Conservation (phyloP, 1,140 invertebrate genomes). For the Zelostemma sp. region DNA sequence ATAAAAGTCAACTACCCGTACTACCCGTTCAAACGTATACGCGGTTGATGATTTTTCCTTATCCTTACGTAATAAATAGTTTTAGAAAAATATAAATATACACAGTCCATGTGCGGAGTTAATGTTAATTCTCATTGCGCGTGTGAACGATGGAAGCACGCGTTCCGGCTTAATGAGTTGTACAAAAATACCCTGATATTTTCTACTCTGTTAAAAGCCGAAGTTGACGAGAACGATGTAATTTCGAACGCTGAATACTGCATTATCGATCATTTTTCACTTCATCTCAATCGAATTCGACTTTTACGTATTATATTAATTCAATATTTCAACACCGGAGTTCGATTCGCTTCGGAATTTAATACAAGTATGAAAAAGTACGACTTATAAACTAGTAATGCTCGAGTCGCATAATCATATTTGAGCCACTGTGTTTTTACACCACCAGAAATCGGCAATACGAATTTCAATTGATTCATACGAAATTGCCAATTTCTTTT, state of each 20-base stretch:
- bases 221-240: too few relatives aligned
- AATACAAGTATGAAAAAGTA: not conserved
- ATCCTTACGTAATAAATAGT: not conserved
- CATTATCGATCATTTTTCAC: too few relatives aligned
- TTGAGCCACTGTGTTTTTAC: not conserved
- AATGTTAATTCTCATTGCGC: not conserved
- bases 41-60: not conserved
- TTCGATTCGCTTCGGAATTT: not conserved
- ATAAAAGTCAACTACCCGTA: too few relatives aligned
- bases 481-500: not conserved
- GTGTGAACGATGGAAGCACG: not conserved
- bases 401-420: not conserved
- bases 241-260: too few relatives aligned
- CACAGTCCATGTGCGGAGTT: not conserved
- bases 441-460: too few relatives aligned
- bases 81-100: not conserved
- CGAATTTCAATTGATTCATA: too few relatives aligned
- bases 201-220: too few relatives aligned
- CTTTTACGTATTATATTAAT: not conserved
- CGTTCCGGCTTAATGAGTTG: too few relatives aligned
- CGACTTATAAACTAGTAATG: not conserved
- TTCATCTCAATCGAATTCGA: not conserved
- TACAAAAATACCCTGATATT: too few relatives aligned
- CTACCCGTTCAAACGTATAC: not conserved
- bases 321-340: not conserved